Evolutionary conservation across 2,797 vertebrate species (phyloP).

Genomic region (Sebastes itinus): DNA sequence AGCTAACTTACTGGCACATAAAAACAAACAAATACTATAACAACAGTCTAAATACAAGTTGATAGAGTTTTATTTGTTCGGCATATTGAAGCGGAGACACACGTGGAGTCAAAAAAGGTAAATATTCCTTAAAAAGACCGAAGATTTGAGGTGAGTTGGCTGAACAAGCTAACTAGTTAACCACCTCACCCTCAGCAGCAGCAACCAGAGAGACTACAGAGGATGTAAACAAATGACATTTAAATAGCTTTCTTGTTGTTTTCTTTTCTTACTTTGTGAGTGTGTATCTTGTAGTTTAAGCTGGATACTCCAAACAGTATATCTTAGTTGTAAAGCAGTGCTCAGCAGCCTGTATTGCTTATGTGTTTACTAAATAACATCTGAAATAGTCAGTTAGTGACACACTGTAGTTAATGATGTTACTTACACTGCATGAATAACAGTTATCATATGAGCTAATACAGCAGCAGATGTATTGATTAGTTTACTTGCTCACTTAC

Average conservation of each 20-base stretch:
- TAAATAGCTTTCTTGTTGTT: background rate
- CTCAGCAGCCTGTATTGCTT: background rate
- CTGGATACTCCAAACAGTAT: background rate
- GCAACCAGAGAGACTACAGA: background rate
- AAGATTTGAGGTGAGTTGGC: conserved; percentile 1
- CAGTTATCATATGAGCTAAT: background rate
- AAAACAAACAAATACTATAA: background rate
- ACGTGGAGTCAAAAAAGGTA: conserved; percentile 42
- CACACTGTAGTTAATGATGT: background rate
- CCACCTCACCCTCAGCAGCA: conserved; percentile 1
- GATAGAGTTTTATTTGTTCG: background rate
- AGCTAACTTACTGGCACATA: conserved; percentile 20
- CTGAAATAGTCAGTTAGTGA: background rate
- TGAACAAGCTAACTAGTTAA: conserved; percentile 1
- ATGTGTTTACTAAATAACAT: conserved; percentile 12
- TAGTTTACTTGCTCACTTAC: rapidly evolving
- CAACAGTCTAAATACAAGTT: background rate
- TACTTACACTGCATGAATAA: background rate
- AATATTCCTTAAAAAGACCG: background rate
- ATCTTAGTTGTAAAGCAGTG: background rate
- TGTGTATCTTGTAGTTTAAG: background rate
- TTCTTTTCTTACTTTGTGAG: background rate
- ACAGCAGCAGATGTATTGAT: background rate
- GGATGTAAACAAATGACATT: conserved; percentile 40
- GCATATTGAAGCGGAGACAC: background rate